Conservation (phyloP, 2,888 invertebrate species). For the Tethea ocularis region DNA sequence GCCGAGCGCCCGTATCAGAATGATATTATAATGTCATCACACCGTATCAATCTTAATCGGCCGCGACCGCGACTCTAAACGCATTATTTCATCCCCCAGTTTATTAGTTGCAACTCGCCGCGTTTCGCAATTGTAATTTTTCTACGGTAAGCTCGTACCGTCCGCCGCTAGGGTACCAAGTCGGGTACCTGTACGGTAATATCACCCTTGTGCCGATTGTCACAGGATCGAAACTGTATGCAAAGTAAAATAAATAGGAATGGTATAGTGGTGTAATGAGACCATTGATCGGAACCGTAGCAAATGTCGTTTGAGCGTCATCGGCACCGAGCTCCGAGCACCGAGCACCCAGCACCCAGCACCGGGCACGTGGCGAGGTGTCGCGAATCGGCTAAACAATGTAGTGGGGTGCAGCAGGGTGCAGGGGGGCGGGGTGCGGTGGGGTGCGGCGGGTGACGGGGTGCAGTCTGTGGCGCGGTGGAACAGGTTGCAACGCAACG, state of each 20-base stretch:
- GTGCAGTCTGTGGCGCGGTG: constrained; percentile 6
- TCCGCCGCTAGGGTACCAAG: constrained; percentile 8
- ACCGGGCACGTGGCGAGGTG: constrained; percentile 55
- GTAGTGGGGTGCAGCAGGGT: not conserved
- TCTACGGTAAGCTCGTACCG: not conserved
- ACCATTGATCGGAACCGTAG: constrained; percentile 39
- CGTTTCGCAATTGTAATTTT: constrained; percentile 11
- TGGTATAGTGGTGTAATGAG: constrained; percentile 55
- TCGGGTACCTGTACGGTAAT: constrained; percentile 5
- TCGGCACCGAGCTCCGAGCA: constrained; percentile 36
- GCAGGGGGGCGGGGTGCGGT: constrained; percentile 14
- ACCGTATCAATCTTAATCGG: constrained; percentile 69
- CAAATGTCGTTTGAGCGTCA: constrained; percentile 21
- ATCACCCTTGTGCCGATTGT: not conserved
- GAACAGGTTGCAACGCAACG: constrained; percentile 16
- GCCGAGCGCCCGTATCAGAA: constrained; percentile 47
- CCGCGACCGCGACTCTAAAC: constrained; percentile 52
- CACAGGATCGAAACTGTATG: constrained; percentile 5
- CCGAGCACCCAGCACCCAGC: no score
- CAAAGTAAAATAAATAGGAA: constrained; percentile 42
- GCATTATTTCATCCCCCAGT: constrained; percentile 38
- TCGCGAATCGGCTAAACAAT: constrained; percentile 39
- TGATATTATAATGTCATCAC: constrained; percentile 71
- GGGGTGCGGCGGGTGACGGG: constrained; percentile 3
- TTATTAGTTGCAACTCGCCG: constrained; percentile 10